These are phyloP conservation scores for Troides helena DNA, from an alignment of 2,888 invertebrate genomes.

Conservation along the genomic window DNA sequence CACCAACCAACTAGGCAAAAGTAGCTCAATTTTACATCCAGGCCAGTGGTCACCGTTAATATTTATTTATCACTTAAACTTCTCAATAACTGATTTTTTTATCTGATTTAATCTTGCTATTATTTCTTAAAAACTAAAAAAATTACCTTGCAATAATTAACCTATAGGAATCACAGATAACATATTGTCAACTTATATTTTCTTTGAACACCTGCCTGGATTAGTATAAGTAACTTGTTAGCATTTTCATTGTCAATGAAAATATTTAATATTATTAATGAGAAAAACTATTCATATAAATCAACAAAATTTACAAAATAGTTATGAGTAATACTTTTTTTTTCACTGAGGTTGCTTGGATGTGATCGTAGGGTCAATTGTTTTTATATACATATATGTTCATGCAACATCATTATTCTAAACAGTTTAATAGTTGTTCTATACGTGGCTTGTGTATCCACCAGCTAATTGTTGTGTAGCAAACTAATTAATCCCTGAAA, in stretches of 20 bases:
- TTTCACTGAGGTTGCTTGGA: conserved; percentile 1
- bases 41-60: conserved; percentile 23
- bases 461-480: conserved; percentile 8
- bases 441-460: conserved; percentile 3
- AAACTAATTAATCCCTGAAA: conserved; percentile 3
- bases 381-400: not conserved
- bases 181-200: not conserved
- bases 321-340: not conserved
- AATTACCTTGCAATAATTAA: not conserved
- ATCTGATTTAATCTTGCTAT: not conserved
- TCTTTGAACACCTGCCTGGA: conserved; percentile 9
- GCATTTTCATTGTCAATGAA: conserved; percentile 5
- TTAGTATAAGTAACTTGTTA: conserved; percentile 9
- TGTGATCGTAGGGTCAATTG: conserved; percentile 20
- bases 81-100: not conserved
- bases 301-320: not conserved
- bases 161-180: not conserved
- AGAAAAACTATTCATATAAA: not conserved
- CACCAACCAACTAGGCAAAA: conserved; percentile 53
- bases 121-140: not conserved
- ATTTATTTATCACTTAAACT: conserved; percentile 1
- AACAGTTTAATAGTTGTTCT: conserved; percentile 2
- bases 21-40: conserved; percentile 33
- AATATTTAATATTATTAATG: not conserved
- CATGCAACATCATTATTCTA: conserved; percentile 14